A percentile compares a stretch with the other conserved stretches of the same genome.
Evolutionary conservation across 2,888 invertebrate genomes (phyloP).

Genomic region (Liodrosophila aerea): DNA sequence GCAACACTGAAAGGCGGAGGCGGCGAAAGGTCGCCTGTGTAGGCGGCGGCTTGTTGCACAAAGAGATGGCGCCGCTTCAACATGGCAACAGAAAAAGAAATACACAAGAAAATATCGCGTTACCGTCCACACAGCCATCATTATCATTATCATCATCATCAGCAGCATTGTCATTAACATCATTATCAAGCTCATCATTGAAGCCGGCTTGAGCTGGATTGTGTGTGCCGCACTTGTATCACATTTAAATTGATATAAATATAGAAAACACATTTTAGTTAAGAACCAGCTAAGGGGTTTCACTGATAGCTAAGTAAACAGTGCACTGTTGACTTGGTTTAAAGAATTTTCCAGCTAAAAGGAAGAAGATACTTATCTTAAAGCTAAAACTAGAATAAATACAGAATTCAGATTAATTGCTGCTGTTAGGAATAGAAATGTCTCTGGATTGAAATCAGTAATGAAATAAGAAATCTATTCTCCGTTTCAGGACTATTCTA

Average conservation of each 20-base stretch:
- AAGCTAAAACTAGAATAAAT: no score
- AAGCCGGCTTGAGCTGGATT: constrained; percentile 19
- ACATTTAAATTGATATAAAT: constrained; percentile 67
- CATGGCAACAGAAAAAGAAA: not conserved
- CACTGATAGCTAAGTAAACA: constrained; percentile 1
- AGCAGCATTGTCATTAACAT: not conserved
- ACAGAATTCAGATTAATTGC: no score
- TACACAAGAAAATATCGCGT: constrained; percentile 52
- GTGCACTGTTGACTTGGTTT: constrained; percentile 7
- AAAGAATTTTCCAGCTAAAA: not conserved
- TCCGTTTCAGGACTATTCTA: no score
- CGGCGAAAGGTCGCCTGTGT: constrained; percentile 41
- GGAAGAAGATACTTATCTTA: not conserved
- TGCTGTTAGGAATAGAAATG: no score
- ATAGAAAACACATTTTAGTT: constrained; percentile 25
- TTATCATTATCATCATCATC: not conserved
- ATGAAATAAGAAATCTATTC: no score
- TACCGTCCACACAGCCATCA: constrained; percentile 26
- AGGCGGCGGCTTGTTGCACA: constrained; percentile 60
- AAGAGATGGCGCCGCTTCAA: constrained; percentile 53
- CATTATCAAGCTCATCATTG: not conserved
- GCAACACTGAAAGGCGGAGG: constrained; percentile 10
- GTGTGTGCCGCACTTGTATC: constrained; percentile 38
- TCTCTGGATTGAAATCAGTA: no score
- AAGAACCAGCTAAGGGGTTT: not conserved